A percentile compares a stretch with the other conserved stretches of the same genome.
phyloP scores from a whole-genome alignment of 2,113 vertebrate genomes.

The Megatriorchis doriae region DNA sequence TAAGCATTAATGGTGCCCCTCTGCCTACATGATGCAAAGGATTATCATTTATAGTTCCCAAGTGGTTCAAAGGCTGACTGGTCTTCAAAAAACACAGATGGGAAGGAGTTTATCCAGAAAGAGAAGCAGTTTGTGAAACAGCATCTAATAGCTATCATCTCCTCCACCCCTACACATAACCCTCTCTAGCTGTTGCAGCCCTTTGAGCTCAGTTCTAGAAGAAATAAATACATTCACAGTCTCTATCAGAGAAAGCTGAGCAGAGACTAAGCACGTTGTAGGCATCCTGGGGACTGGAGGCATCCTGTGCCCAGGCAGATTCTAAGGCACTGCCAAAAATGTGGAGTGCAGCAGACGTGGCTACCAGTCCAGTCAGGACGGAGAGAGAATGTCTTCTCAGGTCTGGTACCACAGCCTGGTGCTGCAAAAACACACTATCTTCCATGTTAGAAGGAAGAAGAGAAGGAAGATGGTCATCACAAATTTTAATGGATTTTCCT shows the following conservation, averaged over 20 bases:
- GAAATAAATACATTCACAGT: neutral
- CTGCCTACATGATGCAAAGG: neutral
- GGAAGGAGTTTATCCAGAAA: neutral
- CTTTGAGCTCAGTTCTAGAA: neutral
- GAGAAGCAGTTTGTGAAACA: neutral
- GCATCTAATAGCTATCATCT: neutral
- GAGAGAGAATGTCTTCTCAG: neutral
- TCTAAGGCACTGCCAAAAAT: neutral
- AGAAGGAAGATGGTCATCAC: neutral
- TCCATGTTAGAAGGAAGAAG: neutral
- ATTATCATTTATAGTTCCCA: neutral
- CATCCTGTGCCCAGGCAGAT: neutral
- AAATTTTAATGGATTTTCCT: neutral
- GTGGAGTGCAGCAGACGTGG: accelerated
- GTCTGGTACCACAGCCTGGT: neutral
- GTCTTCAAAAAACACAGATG: neutral
- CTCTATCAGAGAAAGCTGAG: neutral
- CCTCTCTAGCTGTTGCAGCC: neutral
- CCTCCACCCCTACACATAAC: accelerated
- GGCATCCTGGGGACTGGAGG: neutral
- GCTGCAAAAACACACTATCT: neutral
- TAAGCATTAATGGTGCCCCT: neutral
- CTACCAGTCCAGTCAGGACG: too few species aligned
- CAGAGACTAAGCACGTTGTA: neutral
- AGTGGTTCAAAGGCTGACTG: neutral